Percentiles rank a stretch among this genome's conserved stretches.
These are phyloP conservation scores for Emys orbicularis DNA, from an alignment of 2,797 vertebrate species.

Conservation along the genomic window DNA sequence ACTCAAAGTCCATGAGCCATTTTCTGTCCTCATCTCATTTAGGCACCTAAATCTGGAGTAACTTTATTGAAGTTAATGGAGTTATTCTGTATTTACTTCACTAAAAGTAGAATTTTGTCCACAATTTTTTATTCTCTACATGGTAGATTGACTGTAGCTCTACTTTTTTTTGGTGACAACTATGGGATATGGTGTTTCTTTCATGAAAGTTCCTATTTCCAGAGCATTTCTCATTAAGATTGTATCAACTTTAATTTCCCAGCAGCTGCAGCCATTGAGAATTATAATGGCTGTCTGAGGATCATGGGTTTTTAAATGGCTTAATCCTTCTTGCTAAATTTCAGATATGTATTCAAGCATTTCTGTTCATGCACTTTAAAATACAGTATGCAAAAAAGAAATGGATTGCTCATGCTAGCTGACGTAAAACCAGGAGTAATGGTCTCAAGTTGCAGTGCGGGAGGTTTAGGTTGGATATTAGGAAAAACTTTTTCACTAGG, in stretches of 20 bases:
- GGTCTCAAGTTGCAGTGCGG: too few relatives aligned
- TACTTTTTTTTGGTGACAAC: neutral
- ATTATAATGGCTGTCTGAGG: neutral
- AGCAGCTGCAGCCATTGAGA: neutral
- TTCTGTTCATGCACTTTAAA: neutral
- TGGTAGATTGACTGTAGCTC: neutral
- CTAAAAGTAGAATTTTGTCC: neutral
- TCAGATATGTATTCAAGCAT: neutral
- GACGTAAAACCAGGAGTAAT: neutral
- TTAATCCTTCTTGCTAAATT: neutral
- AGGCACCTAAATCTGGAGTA: neutral
- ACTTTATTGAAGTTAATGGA: neutral
- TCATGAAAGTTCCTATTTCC: neutral
- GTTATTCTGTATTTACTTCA: neutral
- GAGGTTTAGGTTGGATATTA: too few relatives aligned
- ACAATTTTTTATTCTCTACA: neutral
- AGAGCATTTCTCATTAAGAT: neutral
- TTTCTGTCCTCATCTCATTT: neutral
- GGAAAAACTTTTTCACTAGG: too few relatives aligned
- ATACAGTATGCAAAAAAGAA: neutral
- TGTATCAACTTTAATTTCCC: neutral
- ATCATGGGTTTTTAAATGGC: neutral
- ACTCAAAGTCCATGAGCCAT: neutral
- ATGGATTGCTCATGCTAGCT: neutral
- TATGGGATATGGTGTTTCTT: neutral